Base-by-base conservation (phyloP, 2,888 invertebrate genomes). In the Diaphora mendica region DNA sequence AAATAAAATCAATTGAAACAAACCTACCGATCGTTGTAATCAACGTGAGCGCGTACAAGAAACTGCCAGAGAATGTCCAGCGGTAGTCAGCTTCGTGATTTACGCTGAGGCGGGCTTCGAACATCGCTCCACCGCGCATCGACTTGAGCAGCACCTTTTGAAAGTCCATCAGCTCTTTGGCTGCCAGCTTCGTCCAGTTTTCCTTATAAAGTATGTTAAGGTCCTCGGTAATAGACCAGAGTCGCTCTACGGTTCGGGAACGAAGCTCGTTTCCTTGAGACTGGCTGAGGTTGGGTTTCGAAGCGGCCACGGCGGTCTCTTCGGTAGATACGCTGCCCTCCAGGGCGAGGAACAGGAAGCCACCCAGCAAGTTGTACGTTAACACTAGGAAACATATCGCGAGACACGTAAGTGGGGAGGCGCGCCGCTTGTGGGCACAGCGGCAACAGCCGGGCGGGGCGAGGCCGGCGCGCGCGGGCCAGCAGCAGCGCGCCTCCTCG, bases 31-130 rank as follows among this genome's bases (percentile, higher is more conserved):
- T 99, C 62, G 99, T 99, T 15, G 99, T 99, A 89, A 99, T 99
- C 82, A 99, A 97, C 30, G 99, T 99, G 84, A 99, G 96, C 42
- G 99, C 99, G 91, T 99, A 99, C 70, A 99, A 96, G 90, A 99
- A 98, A 84, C 99, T 98, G 82, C 98, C 98, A 80, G 98, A 98
- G 92, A 99, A 98, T 68, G 98, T 98, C 99, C 99, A 99, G 84
- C 97, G 96, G 89, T 98, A 97, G 84, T 97, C 94, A 70, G 91
- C 91, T 59, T 96, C 95, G 75, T 82, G 88, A 9, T 87, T 86
- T 64, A 85, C 86, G 13, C 81, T 69, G 17, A 86, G 79, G 79
- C 87, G 92, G 88, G 82, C 93, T 87, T 88, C 96, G 83, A 86
- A 91, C 79, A 81, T 79, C 55, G 93, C 93, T 23, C 94, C 94